Base-by-base conservation (phyloP, 1,140 invertebrate genomes). In the Lepidotrigona ventralis region DNA sequence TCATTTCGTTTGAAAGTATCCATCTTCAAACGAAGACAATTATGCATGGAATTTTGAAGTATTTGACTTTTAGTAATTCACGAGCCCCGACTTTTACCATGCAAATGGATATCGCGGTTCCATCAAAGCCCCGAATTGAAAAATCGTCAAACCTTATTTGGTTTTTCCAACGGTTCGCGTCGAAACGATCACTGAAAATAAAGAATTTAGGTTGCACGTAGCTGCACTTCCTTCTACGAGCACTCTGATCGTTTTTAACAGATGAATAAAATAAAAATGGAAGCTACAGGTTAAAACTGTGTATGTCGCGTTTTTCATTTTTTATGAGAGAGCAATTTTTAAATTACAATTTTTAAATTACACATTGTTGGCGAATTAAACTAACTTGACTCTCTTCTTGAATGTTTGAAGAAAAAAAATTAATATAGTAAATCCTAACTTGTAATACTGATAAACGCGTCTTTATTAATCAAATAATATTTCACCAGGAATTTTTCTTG, bases 21-120 rank as follows among this genome's bases (percentile, higher is more conserved):
- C 11, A 33, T 21, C 63, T 66, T 66, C 17, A 21, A 19, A 12
- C 14, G 17, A 33, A 53, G 39, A 33, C 26, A 33, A 78, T 78
- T 78, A 78, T 78, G 63, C 76, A 68, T 78, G 26, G 63, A 54
- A 68, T 68, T 68, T 29, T 17, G 23, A n/a, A 68, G 39, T 17
- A 68, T 53, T 78, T 46, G 76, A 68, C n/a, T 53, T 77, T 68
- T 66, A 68, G 63, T 68, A 68, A 78, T 78, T 78, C 51, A 54
- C 46, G 12, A n/a, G 58, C 17, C 3, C 39, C 15, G 51, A 69
- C 63, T 78, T 78, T 68, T 78, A 78, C 63, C 46, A 78, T 78
- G 76, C 76, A 78, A 78, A 78, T 78, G 51, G 51, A 23, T 54
- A 54, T 33, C 29, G 21, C n/a, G 63, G 29, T 64, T 78, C 63